These are phyloP conservation scores for Danaus melanippus DNA, from an alignment of 1,140 invertebrate genomes.

Conservation along the genomic window DNA sequence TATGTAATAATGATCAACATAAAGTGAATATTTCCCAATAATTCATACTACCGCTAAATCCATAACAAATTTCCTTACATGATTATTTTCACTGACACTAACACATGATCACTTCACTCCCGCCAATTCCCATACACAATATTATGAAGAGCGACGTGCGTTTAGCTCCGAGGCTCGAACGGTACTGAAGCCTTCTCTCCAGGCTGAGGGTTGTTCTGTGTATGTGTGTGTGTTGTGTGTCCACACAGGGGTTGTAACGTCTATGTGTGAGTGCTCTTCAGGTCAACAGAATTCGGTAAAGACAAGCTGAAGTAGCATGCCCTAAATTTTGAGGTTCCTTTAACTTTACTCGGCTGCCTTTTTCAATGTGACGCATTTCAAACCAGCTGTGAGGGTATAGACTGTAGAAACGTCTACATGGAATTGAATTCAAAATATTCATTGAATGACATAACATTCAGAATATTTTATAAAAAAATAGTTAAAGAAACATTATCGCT, in stretches of 20 bases:
- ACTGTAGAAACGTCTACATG: too few relatives aligned
- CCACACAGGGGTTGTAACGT: slow-evolving; percentile 16
- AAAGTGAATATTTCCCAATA: too few relatives aligned
- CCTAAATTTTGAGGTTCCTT: slow-evolving; percentile 29
- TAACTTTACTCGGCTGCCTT: slow-evolving; percentile 14
- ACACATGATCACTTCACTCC: too few relatives aligned
- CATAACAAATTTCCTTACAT: too few relatives aligned
- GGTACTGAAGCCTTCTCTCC: slow-evolving; percentile 21
- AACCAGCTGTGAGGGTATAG: too few relatives aligned
- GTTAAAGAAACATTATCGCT: slow-evolving; percentile 1
- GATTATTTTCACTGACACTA: too few relatives aligned
- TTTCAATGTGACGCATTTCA: slow-evolving; percentile 1
- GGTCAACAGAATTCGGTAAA: slow-evolving; percentile 46
- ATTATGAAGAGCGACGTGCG: slow-evolving; percentile 7
- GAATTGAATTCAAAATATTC: slow-evolving; percentile 1
- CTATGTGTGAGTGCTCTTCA: slow-evolving; percentile 31
- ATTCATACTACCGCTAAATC: too few relatives aligned
- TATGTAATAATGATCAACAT: too few relatives aligned
- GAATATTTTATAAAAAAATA: slow-evolving; percentile 2
- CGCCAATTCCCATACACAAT: too few relatives aligned
- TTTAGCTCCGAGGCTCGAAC: slow-evolving; percentile 13
- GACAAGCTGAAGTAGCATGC: slow-evolving; percentile 36
- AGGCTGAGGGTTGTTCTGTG: slow-evolving; percentile 16
- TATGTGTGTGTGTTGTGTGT: slow-evolving; percentile 13
- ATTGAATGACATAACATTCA: neutral